Conservation (phyloP, 2,797 vertebrate species). For the Trematomus bernacchii region DNA sequence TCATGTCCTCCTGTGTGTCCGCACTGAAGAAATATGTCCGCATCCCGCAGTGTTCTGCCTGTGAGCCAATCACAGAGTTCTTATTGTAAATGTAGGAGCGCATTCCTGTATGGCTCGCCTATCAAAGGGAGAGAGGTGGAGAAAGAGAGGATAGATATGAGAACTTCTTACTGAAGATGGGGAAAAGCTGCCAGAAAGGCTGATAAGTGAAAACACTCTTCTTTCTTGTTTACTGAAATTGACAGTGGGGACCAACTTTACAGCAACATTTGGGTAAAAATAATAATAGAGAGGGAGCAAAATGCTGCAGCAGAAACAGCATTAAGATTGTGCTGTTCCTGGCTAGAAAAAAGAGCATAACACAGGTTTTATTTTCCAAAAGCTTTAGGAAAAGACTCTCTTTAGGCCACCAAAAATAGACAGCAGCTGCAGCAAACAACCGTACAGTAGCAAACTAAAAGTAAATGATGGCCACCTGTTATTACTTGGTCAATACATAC, state of each 20-base stretch:
- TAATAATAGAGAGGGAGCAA: slow-evolving; percentile 19
- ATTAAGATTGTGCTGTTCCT: slow-evolving; percentile 43
- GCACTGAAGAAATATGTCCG: slow-evolving; percentile 99
- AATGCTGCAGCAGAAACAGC: slow-evolving; percentile 54
- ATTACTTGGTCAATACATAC: slow-evolving; percentile 9
- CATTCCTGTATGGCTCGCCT: slow-evolving; percentile 98
- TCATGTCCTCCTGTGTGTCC: slow-evolving; percentile 98
- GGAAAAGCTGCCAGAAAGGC: slow-evolving; percentile 33
- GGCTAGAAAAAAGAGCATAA: slow-evolving; percentile 24
- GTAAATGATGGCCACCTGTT: slow-evolving; percentile 6
- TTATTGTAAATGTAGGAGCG: slow-evolving; percentile 96
- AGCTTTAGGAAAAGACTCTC: slow-evolving; percentile 19
- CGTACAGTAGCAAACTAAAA: slow-evolving; percentile 8
- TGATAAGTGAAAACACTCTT: slow-evolving; percentile 47
- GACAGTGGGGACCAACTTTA: slow-evolving; percentile 55
- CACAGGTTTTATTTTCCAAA: slow-evolving; percentile 31
- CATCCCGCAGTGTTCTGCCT: slow-evolving; percentile 96
- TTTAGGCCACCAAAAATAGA: slow-evolving; percentile 28
- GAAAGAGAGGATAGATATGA: slow-evolving; percentile 36
- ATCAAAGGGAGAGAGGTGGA: slow-evolving; percentile 51
- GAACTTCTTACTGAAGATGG: slow-evolving; percentile 25
- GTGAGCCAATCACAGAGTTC: slow-evolving; percentile 93
- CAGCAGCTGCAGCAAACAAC: slow-evolving; percentile 24
- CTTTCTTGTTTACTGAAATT: slow-evolving; percentile 44
- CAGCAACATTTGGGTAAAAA: slow-evolving; percentile 38